Evolutionary conservation across 2,113 vertebrate genomes (phyloP), one percentile per base, ranked within the genome.

Genomic region (Pollachius pollachius): DNA sequence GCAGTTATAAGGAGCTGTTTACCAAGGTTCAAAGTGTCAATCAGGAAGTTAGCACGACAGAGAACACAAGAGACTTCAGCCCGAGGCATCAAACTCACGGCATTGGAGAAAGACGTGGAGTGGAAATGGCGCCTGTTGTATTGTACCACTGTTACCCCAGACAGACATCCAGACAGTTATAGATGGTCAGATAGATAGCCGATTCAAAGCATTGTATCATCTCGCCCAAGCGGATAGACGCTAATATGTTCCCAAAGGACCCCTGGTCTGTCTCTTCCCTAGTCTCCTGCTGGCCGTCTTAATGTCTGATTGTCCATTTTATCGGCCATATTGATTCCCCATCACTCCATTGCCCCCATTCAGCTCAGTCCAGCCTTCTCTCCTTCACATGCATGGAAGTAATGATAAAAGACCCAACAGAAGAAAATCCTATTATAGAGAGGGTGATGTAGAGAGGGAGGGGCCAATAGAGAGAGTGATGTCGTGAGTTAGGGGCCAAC

Each of bases 271-370:
- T 30, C 64, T 21, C 48, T 12, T 18, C 60, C 5, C 18, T 11
- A 61, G 62, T 64, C 72, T 34, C 57, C 5, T 65, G 72, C 18
- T n/a, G 62, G 17, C 48, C 27, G 65, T 67, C 63, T 71, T 73
- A 17, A 62, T 78, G 75, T 67, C 71, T 81, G 79, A 87, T 85
- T 84, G 80, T 79, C 83, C 77, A 78, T 87, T 89, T 89, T 78
- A 90, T 84, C 77, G 83, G 81, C 60, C 74, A 4, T 86, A 91
- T 90, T 85, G 89, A 91, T 89, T 85, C 68, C 68, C 80, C 70
- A 82, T 84, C 84, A 70, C 67, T 68, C 67, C 79, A 68, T 70
- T 27, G 65, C 79, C 75, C 86, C 83, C 74, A 72, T 76, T 83
- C 74, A 65, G 69, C 71, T 81, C 75, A 52, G 69, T 74, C 82